Base-by-base conservation (phyloP, 2,113 vertebrate genomes). In the Eira barbara region DNA sequence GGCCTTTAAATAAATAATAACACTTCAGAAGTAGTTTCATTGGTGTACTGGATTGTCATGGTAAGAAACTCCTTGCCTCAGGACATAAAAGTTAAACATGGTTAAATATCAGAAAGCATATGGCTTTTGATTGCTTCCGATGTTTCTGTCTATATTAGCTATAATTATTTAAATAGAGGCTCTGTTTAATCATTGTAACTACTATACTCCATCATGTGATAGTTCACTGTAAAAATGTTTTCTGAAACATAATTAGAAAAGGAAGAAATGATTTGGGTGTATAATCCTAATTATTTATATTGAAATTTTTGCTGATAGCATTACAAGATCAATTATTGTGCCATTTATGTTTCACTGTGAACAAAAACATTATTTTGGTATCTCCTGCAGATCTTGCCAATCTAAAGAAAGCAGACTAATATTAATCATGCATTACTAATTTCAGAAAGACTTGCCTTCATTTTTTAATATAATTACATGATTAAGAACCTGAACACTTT, bases 121-220 rank as follows among this genome's bases (percentile, higher is more conserved):
- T 88, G 59, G 27, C 39, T 82, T 97, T 95, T 80, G 67, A 95
- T 95, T 96, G 74, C 81, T 97, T 92, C 69, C 96, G 61, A 89
- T 89, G 59, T 31, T 73, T 93, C 34, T 97, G 39, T 49, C 29
- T 76, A 2, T 79, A 69, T 52, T 88, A 69, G 49, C 42, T 73
- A 6, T 91, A 96, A 67, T 83, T 83, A 92, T 83, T 93, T 90
- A 97, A 94, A 23, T 69, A 93, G 12, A 95, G 45, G 13, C 47
- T 91, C 79, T 96, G 21, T 97, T 89, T 97, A 97, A 96, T 94
- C 85, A 89, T 94, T 91, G 6, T 73, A 93, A 93, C 45, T 55
- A 52, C 18, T 81, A 4, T 55, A 63, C 20, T 78, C 42, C 55
- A n/a, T 95, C 71, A 52, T 47, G 4, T 84, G 91, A 88, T 27